Conservation (phyloP, 2,797 vertebrate species). For the Enteromius radiatus region DNA sequence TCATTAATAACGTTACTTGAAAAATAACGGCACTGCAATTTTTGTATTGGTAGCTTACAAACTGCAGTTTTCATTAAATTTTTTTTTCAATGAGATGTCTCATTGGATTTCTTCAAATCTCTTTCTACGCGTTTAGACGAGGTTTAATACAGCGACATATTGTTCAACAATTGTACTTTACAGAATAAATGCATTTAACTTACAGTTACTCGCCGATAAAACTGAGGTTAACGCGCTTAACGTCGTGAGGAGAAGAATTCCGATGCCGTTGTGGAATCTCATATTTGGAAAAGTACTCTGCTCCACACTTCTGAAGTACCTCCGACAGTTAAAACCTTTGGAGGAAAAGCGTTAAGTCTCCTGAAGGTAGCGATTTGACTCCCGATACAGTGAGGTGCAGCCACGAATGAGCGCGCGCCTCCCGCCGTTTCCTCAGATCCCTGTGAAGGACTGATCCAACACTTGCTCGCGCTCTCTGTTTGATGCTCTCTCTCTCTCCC, state of each 20-base stretch:
- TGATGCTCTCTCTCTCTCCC: constrained; percentile 22
- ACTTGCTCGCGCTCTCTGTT: background rate
- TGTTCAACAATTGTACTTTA: background rate
- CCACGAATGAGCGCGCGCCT: constrained; percentile 38
- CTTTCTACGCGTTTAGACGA: background rate
- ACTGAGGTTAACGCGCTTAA: constrained; percentile 48
- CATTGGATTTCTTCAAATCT: background rate
- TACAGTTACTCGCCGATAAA: constrained; percentile 57
- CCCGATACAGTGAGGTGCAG: constrained; percentile 25
- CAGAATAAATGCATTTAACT: constrained; percentile 30
- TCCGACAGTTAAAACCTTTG: constrained; percentile 36
- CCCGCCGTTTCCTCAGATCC: constrained; percentile 38
- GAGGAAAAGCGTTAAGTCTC: constrained; percentile 13
- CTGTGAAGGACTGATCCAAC: constrained; percentile 39
- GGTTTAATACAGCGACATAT: background rate
- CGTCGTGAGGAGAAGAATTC: constrained; percentile 35
- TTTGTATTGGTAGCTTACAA: background rate
- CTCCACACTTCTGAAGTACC: background rate
- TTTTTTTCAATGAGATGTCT: background rate
- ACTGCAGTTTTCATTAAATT: background rate
- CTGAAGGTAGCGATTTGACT: constrained; percentile 14
- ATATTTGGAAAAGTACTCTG: constrained; percentile 41
- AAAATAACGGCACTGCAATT: background rate
- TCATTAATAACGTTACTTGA: background rate
- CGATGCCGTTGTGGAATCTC: constrained; percentile 37